Base-by-base conservation (phyloP, 1,140 invertebrate species). In the Ectropis grisescens region DNA sequence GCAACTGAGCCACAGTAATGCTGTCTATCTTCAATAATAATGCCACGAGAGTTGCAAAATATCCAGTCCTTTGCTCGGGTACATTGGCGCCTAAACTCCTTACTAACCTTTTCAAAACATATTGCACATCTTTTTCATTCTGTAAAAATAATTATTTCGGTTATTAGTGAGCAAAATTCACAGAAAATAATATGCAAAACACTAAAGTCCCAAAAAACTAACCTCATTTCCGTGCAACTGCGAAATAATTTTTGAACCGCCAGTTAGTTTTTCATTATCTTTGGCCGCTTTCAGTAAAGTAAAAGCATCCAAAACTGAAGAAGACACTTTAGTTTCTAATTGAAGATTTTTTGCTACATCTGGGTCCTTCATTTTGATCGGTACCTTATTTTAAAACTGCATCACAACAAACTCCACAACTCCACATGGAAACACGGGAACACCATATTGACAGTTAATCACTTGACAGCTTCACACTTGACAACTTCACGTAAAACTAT, bases 61-160 rank as follows among this genome's bases (percentile, higher is more conserved):
- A 70, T 6, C 69, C 75, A 16, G 54, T 52, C 19, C 75, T 51
- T 35, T 62, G 48, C 0, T 75, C 66, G 7, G 68, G 57, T 2
- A 61, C 30, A 43, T 75, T 80, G 5, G 75, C 75, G n/a, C 71
- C 75, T 8, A 80, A 40, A 45, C 71, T 80, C 35, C 75, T 43
- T 6, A 80, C 52, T 15, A 76, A 41, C 31, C 75, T 53, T 38
- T 70, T 72, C n/a, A 80, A 41, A 4, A 48, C 59, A 56, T 80
- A 80, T 14, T 79, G 49, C 24, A 82, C 51, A 37, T 78, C 75
- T 53, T 81, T 84, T 34, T 81, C 76, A 54, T 71, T 80, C 82
- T 84, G 54, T 23, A 69, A 69, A 22, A 58, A 43, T 35, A 58
- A 33, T 15, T n/a, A n/a, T n/a, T n/a, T n/a, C n/a, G n/a, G n/a